phyloP scores from a whole-genome alignment of 1,140 invertebrate genomes.

The Ditylenchus dipsaci region DNA sequence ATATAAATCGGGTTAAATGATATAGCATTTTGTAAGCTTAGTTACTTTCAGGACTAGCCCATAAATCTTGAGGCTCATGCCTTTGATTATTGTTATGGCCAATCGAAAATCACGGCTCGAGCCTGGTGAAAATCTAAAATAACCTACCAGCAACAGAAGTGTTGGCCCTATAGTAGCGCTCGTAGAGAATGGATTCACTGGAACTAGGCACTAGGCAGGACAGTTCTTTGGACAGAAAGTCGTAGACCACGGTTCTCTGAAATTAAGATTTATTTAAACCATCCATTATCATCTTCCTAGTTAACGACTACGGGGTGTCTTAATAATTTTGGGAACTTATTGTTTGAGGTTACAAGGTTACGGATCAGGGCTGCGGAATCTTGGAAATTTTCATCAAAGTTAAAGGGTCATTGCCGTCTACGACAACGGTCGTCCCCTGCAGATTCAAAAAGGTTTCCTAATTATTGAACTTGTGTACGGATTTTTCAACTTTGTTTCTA shows the following conservation, averaged over 20 bases:
- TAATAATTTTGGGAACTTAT: neutral
- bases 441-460: neutral
- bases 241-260: slow-evolving; percentile 31
- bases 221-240: slow-evolving; percentile 24
- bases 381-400: too few species aligned
- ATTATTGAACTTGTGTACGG: too few species aligned
- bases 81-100: too few species aligned
- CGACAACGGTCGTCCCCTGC: too few species aligned
- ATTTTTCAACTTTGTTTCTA: too few species aligned
- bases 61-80: neutral
- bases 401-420: too few species aligned
- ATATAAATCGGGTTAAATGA: too few species aligned
- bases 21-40: too few species aligned
- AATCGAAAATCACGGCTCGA: too few species aligned
- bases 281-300: neutral
- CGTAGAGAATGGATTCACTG: slow-evolving; percentile 16
- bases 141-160: slow-evolving; percentile 19
- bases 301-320: neutral
- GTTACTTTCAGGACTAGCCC: too few species aligned
- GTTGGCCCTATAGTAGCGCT: slow-evolving; percentile 26
- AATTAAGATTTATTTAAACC: slow-evolving; percentile 20
- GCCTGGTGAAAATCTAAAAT: too few species aligned
- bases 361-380: too few species aligned
- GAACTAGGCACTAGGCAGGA: slow-evolving; percentile 22
- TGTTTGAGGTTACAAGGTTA: neutral